phyloP scores from a whole-genome alignment of 2,888 invertebrate genomes.

The Dromius quadrimaculatus region DNA sequence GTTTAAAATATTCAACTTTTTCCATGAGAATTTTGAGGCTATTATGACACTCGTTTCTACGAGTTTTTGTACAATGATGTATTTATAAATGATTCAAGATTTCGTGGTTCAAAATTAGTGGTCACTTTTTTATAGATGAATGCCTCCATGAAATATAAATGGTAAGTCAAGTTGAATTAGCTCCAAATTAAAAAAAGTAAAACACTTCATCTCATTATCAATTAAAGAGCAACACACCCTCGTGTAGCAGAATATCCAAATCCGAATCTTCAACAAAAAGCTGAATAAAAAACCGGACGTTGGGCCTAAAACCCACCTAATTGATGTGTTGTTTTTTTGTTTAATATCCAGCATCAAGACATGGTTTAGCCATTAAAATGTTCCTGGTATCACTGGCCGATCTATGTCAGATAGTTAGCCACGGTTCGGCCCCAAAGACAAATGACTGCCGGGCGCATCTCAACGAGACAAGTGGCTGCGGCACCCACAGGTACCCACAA shows the following conservation, averaged over 20 bases:
- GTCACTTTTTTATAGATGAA: constrained; percentile 1
- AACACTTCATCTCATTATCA: constrained; percentile 24
- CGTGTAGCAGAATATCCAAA: constrained; percentile 30
- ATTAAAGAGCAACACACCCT: constrained; percentile 37
- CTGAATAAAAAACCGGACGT: constrained; percentile 53
- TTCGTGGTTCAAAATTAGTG: too few relatives aligned
- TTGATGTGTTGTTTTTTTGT: constrained; percentile 79
- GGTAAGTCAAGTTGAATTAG: constrained; percentile 28
- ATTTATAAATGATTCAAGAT: too few relatives aligned
- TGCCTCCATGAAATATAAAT: constrained; percentile 22
- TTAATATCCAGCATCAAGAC: constrained; percentile 72
- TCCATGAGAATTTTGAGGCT: too few relatives aligned
- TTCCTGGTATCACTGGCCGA: constrained; percentile 73
- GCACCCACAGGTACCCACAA: constrained; percentile 27
- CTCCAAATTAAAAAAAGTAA: constrained; percentile 20
- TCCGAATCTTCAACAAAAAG: constrained; percentile 21
- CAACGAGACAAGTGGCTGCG: constrained; percentile 12
- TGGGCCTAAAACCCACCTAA: constrained; percentile 70
- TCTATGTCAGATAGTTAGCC: constrained; percentile 73
- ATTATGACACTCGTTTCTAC: too few relatives aligned
- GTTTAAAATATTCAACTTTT: constrained; percentile 5
- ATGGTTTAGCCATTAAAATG: constrained; percentile 79
- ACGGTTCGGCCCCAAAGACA: constrained; percentile 68
- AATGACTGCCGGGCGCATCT: constrained; percentile 60
- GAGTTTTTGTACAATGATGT: too few relatives aligned